Percentiles rank a stretch among this genome's conserved stretches.
phyloP scores from a whole-genome alignment of 2,888 invertebrate species.

The Agrochola macilenta region DNA sequence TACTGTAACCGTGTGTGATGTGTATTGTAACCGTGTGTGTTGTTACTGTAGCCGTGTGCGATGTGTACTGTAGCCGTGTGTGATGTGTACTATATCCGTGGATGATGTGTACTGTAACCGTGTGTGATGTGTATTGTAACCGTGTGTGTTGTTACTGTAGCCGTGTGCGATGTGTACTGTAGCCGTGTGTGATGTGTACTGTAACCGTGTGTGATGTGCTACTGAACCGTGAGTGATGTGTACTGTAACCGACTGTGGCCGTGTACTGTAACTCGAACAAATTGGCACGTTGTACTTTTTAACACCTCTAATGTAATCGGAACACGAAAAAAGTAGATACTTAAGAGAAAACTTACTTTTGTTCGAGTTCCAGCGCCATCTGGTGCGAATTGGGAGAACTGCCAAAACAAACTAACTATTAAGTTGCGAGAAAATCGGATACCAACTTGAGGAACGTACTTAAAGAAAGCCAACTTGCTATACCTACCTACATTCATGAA shows the following conservation, averaged over 20 bases:
- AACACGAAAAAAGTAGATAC: constrained; percentile 64
- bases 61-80: too few relatives aligned
- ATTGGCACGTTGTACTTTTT: constrained; percentile 51
- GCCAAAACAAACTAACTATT: constrained; percentile 78
- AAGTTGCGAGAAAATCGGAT: constrained; percentile 65
- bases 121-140: constrained; percentile 4
- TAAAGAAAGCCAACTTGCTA: constrained; percentile 30
- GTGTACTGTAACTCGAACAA: constrained; percentile 36
- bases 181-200: too few relatives aligned
- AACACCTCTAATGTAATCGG: constrained; percentile 61
- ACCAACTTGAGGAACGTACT: constrained; percentile 56
- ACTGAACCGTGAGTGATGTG: too few relatives aligned
- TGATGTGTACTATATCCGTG: too few relatives aligned
- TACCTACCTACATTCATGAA: constrained; percentile 4
- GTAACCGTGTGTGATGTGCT: too few relatives aligned
- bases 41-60: too few relatives aligned
- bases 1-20: too few relatives aligned
- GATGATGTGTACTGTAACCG: too few relatives aligned
- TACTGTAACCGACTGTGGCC: too few relatives aligned
- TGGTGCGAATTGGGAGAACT: constrained; percentile 82
- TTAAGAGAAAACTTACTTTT: constrained; percentile 71
- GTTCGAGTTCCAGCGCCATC: constrained; percentile 79
- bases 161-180: too few relatives aligned
- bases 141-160: too few relatives aligned
- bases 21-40: constrained; percentile 9